Evolutionary conservation across 2,797 vertebrate genomes (phyloP), one percentile per base, ranked within the genome.

Genomic region (Lutjanus campechanus): DNA sequence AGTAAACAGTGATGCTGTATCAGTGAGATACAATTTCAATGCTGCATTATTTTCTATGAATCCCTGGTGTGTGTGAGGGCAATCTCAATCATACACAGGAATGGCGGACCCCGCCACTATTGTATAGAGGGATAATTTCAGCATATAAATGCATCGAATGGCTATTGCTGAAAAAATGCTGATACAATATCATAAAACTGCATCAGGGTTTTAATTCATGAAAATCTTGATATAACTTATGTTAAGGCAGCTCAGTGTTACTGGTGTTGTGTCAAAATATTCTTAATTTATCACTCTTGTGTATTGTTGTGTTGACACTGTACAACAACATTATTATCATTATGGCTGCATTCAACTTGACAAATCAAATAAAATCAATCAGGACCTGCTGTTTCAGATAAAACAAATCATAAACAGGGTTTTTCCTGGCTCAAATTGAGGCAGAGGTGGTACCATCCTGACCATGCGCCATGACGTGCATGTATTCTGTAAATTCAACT

Each of bases 251-350:
- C 17, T 54, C 16, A 61, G 11, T 13, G 11, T 8, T 13, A 4
- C 29, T 51, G 6, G 8, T 19, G 13, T 15, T 41, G n/a, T 49
- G 64, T 11, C 17, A 47, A 16, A 47, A 36, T 36, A 36, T 36
- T 47, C 56, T 66, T 58, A 64, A 47, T 79, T 79, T 62, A 59
- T 73, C 22, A 51, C 46, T 43, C 20, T 12, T 65, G 9, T 47
- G 54, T 53, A 19, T 62, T 54, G 46, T 9, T 49, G 72, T 60
- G n/a, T 29, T 74, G 50, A n/a, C 22, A 29, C 59, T n/a, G 11
- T 20, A 46, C 36, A 25, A 36, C 25, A 55, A 50, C 19, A 25
- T 46, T 17, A 11, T 46, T 22, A 12, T 0, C 22, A 16, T 16
- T 36, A 22, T 16, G 36, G 40, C 58, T n/a, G 44, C 8, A 29